Percentiles rank a stretch among this genome's conserved stretches.
These are phyloP conservation scores for Mythimna loreyi DNA, from an alignment of 2,888 invertebrate genomes.

Conservation along the genomic window DNA sequence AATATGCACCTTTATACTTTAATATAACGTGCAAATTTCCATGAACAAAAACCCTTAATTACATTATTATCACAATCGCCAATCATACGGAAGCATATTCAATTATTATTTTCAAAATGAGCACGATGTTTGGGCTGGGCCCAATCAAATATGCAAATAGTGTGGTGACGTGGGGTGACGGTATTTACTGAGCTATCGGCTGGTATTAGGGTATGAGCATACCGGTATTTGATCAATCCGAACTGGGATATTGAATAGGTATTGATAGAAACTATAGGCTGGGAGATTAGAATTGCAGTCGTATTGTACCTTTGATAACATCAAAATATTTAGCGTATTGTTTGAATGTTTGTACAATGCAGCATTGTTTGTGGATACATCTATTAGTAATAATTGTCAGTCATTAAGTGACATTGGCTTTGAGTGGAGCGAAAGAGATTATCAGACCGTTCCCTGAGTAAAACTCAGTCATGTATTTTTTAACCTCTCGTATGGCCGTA, in stretches of 20 bases:
- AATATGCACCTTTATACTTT: conserved; percentile 4
- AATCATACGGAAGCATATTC: conserved; percentile 39
- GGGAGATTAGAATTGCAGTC: background rate
- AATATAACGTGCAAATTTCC: background rate
- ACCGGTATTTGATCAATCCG: conserved; percentile 20
- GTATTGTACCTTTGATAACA: background rate
- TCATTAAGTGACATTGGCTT: no score
- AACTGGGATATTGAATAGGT: conserved; percentile 37
- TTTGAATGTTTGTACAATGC: background rate
- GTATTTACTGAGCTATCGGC: conserved; percentile 53
- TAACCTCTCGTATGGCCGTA: no score
- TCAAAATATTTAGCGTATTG: background rate
- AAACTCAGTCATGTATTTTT: no score
- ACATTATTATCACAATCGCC: conserved; percentile 32
- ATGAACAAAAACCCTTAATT: conserved; percentile 16
- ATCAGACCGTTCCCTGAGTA: no score
- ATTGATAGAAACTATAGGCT: conserved; percentile 8
- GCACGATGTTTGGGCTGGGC: conserved; percentile 71
- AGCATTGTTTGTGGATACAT: background rate
- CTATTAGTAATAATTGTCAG: no score
- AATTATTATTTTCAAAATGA: conserved; percentile 70
- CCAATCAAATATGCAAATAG: conserved; percentile 84
- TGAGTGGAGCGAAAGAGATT: no score
- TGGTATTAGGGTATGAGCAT: conserved; percentile 36
- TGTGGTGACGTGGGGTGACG: conserved; percentile 47